A percentile compares a stretch with the other conserved stretches of the same genome.
Conservation (phyloP, 2,888 invertebrate species). For the Ashinkailepas kermadecensis region DNA sequence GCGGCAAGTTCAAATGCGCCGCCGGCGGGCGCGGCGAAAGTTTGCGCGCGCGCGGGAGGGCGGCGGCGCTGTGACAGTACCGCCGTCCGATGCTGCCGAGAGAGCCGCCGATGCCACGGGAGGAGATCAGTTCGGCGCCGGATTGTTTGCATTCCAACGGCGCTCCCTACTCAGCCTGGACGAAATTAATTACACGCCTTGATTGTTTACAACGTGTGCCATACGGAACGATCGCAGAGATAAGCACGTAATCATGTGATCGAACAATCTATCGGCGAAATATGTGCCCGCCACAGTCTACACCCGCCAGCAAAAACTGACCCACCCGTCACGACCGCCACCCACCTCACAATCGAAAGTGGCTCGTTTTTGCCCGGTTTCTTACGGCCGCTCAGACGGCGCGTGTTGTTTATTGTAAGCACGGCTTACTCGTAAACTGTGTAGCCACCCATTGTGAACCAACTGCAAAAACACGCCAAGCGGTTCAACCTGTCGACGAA, state of each 20-base stretch:
- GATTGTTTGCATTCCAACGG: background rate
- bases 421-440: background rate
- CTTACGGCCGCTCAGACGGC: background rate
- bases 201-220: background rate
- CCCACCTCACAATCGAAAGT: background rate
- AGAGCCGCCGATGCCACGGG: too few relatives aligned
- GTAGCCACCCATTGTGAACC: background rate
- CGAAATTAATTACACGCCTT: background rate
- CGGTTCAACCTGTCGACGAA: background rate
- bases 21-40: background rate
- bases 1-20: background rate
- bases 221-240: background rate
- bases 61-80: background rate
- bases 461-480: background rate
- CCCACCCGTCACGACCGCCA: background rate
- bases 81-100: background rate
- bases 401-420: conserved; percentile 6
- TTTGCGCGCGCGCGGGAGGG: background rate
- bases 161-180: background rate
- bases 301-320: background rate
- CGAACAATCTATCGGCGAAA: background rate
- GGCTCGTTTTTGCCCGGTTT: background rate
- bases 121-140: background rate
- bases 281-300: background rate
- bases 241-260: conserved; percentile 10